These are phyloP conservation scores for Pseudois nayaur DNA, from an alignment of 2,113 vertebrate species.

Conservation along the genomic window DNA sequence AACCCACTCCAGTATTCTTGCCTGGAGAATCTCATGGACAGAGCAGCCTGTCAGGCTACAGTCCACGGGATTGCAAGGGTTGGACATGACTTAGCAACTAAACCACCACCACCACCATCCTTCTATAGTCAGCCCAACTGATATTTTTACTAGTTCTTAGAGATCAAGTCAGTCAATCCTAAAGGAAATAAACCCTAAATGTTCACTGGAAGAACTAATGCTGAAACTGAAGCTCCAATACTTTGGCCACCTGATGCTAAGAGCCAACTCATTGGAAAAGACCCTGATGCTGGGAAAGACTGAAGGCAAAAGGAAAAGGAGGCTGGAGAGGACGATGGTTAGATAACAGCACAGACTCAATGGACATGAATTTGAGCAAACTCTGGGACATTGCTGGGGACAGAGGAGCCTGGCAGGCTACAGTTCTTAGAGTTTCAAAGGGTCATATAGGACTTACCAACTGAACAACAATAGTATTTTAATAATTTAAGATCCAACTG, in stretches of 20 bases:
- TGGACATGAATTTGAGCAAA: background rate
- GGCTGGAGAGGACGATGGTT: background rate
- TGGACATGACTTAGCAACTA: background rate
- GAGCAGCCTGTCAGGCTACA: background rate
- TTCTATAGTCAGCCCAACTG: background rate
- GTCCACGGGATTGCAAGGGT: background rate
- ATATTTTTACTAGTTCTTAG: background rate
- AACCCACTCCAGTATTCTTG: background rate
- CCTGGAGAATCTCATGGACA: background rate
- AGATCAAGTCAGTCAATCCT: background rate
- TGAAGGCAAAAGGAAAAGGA: background rate
- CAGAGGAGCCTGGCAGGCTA: background rate
- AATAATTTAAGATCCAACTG: background rate
- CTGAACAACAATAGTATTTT: background rate
- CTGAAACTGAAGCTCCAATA: background rate
- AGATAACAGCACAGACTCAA: background rate
- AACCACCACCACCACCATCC: background rate
- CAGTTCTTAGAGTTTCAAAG: background rate
- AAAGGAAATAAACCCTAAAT: background rate
- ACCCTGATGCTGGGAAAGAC: background rate
- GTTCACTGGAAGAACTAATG: background rate
- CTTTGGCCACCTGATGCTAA: background rate
- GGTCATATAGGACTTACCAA: background rate
- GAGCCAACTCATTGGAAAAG: background rate
- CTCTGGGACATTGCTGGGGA: too few relatives aligned